A percentile compares a stretch with the other conserved stretches of the same genome.
These are phyloP conservation scores for Pseudachorutes palmiensis DNA, from an alignment of 1,140 invertebrate genomes.

Conservation along the genomic window DNA sequence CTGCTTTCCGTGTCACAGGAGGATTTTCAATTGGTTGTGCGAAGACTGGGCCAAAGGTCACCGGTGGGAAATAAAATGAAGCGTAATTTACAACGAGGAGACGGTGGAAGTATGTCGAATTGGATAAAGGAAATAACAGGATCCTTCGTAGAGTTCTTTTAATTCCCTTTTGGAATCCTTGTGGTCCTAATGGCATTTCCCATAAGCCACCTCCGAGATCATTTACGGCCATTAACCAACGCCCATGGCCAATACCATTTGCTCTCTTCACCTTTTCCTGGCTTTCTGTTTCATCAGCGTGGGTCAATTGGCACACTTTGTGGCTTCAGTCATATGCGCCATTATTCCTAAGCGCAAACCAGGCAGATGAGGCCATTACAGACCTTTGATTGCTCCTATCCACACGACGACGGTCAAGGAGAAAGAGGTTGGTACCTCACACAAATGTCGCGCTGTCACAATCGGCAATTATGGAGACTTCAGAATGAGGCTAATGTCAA, in stretches of 20 bases:
- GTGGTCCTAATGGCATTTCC: background rate
- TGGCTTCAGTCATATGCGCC: too few relatives aligned
- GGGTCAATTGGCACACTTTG: background rate
- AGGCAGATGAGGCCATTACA: too few relatives aligned
- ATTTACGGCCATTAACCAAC: too few relatives aligned
- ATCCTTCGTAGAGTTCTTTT: background rate
- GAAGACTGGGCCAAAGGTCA: background rate
- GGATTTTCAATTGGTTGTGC: background rate
- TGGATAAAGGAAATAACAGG: background rate
- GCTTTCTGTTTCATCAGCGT: background rate
- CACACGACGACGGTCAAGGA: too few relatives aligned
- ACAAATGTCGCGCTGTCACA: too few relatives aligned
- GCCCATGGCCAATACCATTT: background rate
- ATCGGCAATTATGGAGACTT: background rate
- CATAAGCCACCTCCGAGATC: background rate
- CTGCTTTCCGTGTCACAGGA: background rate
- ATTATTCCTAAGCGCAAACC: too few relatives aligned
- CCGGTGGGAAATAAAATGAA: background rate
- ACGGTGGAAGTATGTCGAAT: background rate
- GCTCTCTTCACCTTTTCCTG: background rate
- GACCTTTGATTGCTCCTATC: too few relatives aligned
- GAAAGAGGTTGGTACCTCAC: too few relatives aligned
- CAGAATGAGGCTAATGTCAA: too few relatives aligned
- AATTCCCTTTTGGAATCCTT: background rate
- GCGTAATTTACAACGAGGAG: background rate